Conservation (phyloP, 2,797 vertebrate species). For the Melanitta fusca region DNA sequence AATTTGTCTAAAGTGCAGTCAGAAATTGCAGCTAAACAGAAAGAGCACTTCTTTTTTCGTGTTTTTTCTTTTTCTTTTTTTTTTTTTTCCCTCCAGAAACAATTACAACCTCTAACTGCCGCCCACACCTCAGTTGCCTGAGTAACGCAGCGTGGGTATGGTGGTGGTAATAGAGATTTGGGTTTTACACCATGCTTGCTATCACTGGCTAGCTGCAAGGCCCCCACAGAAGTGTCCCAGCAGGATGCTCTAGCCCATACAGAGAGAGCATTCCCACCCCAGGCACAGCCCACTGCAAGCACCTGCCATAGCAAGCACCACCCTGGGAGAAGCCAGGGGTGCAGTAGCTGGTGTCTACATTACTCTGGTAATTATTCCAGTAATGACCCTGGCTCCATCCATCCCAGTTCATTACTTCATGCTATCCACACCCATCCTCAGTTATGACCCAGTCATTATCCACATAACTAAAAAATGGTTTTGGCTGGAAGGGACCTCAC, state of each 20-base stretch:
- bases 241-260: background rate
- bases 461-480: too few species aligned
- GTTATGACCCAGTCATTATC: background rate
- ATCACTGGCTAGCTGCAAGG: background rate
- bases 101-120: conserved; percentile 55
- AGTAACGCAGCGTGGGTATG: conserved; percentile 68
- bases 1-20: conserved; percentile 32
- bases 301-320: background rate
- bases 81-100: background rate
- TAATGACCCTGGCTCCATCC: background rate
- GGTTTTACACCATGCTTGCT: background rate
- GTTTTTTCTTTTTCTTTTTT: fast-evolving
- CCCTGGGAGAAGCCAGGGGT: background rate
- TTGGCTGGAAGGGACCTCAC: too few species aligned
- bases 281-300: background rate
- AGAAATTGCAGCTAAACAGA: conserved; percentile 44
- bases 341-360: background rate
- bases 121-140: conserved; percentile 68
- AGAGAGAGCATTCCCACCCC: background rate
- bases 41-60: background rate
- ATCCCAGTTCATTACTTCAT: background rate
- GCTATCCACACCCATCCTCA: background rate
- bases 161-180: background rate
- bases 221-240: background rate
- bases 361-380: background rate